Base-by-base conservation (phyloP, 2,888 invertebrate species). In the Seira musarum region DNA sequence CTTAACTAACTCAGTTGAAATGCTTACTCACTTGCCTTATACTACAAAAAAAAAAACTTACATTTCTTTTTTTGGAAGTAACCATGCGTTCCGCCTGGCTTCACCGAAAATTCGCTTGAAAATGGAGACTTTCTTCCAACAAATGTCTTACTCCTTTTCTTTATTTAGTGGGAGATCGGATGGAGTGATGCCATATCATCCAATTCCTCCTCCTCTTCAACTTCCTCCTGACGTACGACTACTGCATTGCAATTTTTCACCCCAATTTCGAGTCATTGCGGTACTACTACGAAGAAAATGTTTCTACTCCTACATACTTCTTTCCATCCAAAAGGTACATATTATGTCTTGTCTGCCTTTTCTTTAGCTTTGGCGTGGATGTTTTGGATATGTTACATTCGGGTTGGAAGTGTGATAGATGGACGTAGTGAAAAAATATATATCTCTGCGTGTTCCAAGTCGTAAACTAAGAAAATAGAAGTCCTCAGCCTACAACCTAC, bases 11-110 rank as follows among this genome's bases (percentile, higher is more conserved):
- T 65, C 1, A 15, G 13, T 22, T 68, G 66, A 17, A 65, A 1
- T n/a, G 15, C 35, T 13, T 24, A 35, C 64, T 30, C 30, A 30
- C 30, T 30, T 30, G 30, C n/a, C n/a, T n/a, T n/a, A n/a, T n/a
- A n/a, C 3, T 30, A 8, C 30, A 30, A 30, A 30, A 5, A 30
- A 30, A 30, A 30, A 2, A 5, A 5, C 30, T 8, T 30, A 30
- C 30, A 30, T 5, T 53, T 46, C 17, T 71, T 63, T 63, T 71
- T 71, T 49, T 66, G 67, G 60, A 72, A 75, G 73, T 70, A 75
- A 80, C 30, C 74, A 80, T 75, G 80, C 80, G 74, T 80, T 80
- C 69, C 66, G 74, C 74, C 74, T 65, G 40, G 80, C 35, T 80
- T 68, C 74, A 3, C 53, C 30, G 15, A 53, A 53, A 53, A 53